Evolutionary conservation across 2,888 invertebrate genomes (phyloP).

Genomic region (Pammene fasciana): DNA sequence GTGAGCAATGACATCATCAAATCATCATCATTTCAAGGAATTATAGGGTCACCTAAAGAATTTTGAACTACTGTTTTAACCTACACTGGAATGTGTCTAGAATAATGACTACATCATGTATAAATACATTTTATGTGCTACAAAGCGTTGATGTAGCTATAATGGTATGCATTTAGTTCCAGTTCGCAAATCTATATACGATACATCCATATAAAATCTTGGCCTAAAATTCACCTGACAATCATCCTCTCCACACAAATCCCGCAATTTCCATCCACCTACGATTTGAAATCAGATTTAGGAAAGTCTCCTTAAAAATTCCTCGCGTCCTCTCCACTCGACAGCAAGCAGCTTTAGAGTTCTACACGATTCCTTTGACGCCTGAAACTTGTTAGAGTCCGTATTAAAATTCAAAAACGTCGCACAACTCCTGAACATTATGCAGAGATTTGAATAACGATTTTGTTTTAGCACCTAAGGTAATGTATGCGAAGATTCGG

Average conservation of each 20-base stretch:
- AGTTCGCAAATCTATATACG: too few relatives aligned
- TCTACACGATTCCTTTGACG: slow-evolving; percentile 79
- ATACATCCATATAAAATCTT: too few relatives aligned
- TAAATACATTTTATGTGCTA: too few relatives aligned
- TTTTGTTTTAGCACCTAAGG: slow-evolving; percentile 75
- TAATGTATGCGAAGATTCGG: slow-evolving; percentile 79
- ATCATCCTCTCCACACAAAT: background rate
- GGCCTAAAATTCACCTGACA: too few relatives aligned
- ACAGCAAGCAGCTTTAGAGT: slow-evolving; percentile 52
- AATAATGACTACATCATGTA: too few relatives aligned
- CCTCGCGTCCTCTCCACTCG: slow-evolving; percentile 54
- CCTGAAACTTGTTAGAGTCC: slow-evolving; percentile 80
- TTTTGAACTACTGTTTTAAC: too few relatives aligned
- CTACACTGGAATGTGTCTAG: too few relatives aligned
- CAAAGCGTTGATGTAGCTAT: too few relatives aligned
- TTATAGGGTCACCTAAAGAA: too few relatives aligned
- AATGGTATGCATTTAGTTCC: too few relatives aligned
- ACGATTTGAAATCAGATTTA: slow-evolving; percentile 1
- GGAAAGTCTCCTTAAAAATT: background rate
- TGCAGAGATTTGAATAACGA: slow-evolving; percentile 83
- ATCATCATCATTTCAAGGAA: too few relatives aligned
- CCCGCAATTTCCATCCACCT: background rate
- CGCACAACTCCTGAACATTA: slow-evolving; percentile 79
- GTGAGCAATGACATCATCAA: too few relatives aligned
- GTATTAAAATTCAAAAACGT: slow-evolving; percentile 84